Evolutionary conservation across 2,888 invertebrate species (phyloP).

Genomic region (Eumacrocentrus americanus): DNA sequence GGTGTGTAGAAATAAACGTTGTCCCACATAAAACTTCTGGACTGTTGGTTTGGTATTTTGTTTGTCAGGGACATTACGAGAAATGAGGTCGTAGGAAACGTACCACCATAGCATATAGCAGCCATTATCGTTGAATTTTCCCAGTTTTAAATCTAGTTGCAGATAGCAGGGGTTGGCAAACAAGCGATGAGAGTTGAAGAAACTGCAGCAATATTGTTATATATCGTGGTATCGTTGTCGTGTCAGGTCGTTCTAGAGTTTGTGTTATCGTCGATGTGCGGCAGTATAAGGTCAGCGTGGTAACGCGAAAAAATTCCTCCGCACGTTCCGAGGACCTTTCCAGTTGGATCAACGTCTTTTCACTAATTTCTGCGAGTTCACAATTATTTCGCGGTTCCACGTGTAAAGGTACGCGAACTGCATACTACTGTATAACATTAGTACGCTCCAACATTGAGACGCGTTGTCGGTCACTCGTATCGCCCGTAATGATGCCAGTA

Average conservation of each 20-base stretch:
- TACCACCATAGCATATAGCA: slow-evolving; percentile 57
- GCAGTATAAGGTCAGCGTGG: slow-evolving; percentile 37
- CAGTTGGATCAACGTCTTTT: slow-evolving; percentile 80
- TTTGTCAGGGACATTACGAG: background rate
- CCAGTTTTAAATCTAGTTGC: slow-evolving; percentile 6
- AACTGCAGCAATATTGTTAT: slow-evolving; percentile 4
- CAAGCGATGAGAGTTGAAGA: background rate
- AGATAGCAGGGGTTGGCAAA: slow-evolving; percentile 8
- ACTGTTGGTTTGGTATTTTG: background rate
- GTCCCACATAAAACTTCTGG: too few relatives aligned
- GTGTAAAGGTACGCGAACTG: slow-evolving; percentile 86
- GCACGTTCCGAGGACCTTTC: background rate
- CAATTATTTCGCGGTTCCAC: slow-evolving; percentile 91
- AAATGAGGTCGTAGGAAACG: slow-evolving; percentile 39
- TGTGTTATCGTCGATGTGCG: slow-evolving; percentile 30
- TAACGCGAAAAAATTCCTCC: slow-evolving; percentile 18
- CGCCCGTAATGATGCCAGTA: slow-evolving; percentile 49
- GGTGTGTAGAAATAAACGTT: slow-evolving; percentile 17
- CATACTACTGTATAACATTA: slow-evolving; percentile 66
- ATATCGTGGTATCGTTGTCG: background rate
- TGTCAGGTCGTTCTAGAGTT: slow-evolving; percentile 17
- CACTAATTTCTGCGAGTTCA: slow-evolving; percentile 90
- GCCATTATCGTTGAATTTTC: slow-evolving; percentile 48
- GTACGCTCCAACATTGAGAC: slow-evolving; percentile 60
- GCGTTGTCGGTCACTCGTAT: slow-evolving; percentile 46